Percentiles rank a stretch among this genome's conserved stretches.
Evolutionary conservation across 2,797 vertebrate species (phyloP).

Genomic region (Pseudocheirus occidentalis): DNA sequence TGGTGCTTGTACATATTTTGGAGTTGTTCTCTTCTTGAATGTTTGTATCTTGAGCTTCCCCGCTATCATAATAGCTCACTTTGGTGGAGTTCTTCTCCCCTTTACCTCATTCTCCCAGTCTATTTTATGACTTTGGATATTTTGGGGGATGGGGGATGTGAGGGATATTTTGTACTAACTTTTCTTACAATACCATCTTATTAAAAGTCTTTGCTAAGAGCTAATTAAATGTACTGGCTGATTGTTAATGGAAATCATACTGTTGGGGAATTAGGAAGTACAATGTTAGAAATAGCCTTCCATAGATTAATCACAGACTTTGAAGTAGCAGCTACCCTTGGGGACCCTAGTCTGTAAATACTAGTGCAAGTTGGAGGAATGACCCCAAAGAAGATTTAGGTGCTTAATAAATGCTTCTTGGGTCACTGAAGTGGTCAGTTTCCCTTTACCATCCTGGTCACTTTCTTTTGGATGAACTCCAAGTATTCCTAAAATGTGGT

Average conservation of each 20-base stretch:
- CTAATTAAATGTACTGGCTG: neutral
- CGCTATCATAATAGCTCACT: neutral
- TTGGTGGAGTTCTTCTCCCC: neutral
- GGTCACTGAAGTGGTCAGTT: neutral
- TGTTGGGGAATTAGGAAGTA: neutral
- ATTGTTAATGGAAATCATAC: neutral
- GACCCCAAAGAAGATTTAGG: neutral
- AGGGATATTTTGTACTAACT: neutral
- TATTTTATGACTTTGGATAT: neutral
- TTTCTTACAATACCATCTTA: neutral
- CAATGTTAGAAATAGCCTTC: neutral
- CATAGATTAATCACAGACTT: neutral
- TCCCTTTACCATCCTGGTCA: neutral
- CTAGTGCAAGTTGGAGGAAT: neutral
- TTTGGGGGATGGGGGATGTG: neutral
- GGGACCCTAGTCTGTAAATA: neutral
- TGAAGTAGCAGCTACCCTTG: neutral
- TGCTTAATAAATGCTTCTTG: neutral
- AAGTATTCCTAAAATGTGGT: neutral
- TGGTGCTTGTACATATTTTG: neutral
- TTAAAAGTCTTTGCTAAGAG: neutral
- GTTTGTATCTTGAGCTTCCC: neutral
- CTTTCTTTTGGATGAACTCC: neutral
- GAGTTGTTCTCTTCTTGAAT: neutral
- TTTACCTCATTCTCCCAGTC: neutral